phyloP scores from a whole-genome alignment of 1,140 invertebrate species.

The Drosophila athabasca region DNA sequence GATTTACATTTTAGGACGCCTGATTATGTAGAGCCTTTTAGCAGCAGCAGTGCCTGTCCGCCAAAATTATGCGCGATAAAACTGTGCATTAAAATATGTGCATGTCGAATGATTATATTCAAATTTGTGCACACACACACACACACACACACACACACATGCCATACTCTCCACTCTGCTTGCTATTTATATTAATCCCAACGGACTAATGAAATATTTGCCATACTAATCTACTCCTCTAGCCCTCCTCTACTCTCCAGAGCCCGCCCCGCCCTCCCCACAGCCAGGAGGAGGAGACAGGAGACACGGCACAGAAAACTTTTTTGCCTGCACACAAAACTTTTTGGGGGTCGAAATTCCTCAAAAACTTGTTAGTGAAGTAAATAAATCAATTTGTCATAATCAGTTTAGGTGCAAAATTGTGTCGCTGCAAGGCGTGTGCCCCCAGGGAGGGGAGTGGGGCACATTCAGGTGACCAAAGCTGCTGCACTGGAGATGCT shows the following conservation, averaged over 20 bases:
- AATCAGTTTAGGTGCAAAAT: slow-evolving; percentile 83
- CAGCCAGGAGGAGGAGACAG: too few relatives aligned
- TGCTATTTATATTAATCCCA: slow-evolving; percentile 73
- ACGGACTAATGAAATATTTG: slow-evolving; percentile 67
- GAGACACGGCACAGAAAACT: slow-evolving; percentile 37
- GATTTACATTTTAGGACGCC: slow-evolving; percentile 76
- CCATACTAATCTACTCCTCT: slow-evolving; percentile 61
- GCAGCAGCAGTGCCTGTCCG: slow-evolving; percentile 22
- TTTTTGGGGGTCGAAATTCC: slow-evolving; percentile 65
- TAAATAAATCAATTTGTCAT: slow-evolving; percentile 83
- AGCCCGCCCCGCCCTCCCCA: not conserved
- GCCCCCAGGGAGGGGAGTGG: not conserved
- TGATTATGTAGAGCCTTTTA: slow-evolving; percentile 70
- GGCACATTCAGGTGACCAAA: slow-evolving; percentile 2
- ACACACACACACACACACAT: not conserved
- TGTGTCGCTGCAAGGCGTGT: slow-evolving; percentile 65
- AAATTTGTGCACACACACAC: slow-evolving; percentile 51
- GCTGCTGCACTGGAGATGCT: not conserved
- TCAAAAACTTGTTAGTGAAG: slow-evolving; percentile 82
- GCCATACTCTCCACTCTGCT: too few relatives aligned
- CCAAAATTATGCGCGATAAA: slow-evolving; percentile 71
- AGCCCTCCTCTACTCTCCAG: not conserved
- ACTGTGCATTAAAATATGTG: slow-evolving; percentile 67
- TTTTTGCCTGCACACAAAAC: slow-evolving; percentile 65
- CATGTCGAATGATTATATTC: slow-evolving; percentile 70